Percentiles rank a stretch among this genome's conserved stretches.
These are phyloP conservation scores for Pseudococcus jackbeardsleyi DNA, from an alignment of 2,888 invertebrate species.

Conservation along the genomic window DNA sequence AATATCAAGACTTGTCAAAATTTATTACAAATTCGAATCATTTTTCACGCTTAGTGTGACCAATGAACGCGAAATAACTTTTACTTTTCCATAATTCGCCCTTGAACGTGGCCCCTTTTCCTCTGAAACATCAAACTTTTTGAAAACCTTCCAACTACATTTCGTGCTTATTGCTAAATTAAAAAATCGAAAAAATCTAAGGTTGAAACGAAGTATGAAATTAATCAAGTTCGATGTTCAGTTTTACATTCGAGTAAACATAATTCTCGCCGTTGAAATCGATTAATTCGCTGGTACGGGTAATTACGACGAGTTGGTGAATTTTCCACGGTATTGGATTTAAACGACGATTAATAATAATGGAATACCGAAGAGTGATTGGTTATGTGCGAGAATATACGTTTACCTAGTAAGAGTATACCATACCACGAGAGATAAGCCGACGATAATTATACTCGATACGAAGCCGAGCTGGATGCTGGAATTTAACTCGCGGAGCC, in stretches of 20 bases:
- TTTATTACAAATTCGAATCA: no score
- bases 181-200: background rate
- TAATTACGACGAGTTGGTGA: background rate
- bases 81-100: no score
- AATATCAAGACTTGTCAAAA: no score
- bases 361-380: slow-evolving; percentile 22
- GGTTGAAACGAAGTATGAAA: background rate
- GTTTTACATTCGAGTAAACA: slow-evolving; percentile 7
- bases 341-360: slow-evolving; percentile 25
- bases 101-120: no score
- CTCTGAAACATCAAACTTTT: no score
- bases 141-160: no score
- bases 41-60: no score
- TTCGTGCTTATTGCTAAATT: no score
- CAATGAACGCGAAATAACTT: no score
- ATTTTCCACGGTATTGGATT: slow-evolving; percentile 27
- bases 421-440: background rate
- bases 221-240: background rate
- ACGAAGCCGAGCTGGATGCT: background rate
- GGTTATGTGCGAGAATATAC: slow-evolving; percentile 2
- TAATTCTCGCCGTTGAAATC: background rate
- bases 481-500: background rate
- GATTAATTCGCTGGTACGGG: background rate
- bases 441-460: background rate
- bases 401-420: background rate